Evolutionary conservation across 2,113 vertebrate genomes (phyloP), one percentile per base, ranked within the genome.

Genomic region (Balaenoptera acutorostrata): DNA sequence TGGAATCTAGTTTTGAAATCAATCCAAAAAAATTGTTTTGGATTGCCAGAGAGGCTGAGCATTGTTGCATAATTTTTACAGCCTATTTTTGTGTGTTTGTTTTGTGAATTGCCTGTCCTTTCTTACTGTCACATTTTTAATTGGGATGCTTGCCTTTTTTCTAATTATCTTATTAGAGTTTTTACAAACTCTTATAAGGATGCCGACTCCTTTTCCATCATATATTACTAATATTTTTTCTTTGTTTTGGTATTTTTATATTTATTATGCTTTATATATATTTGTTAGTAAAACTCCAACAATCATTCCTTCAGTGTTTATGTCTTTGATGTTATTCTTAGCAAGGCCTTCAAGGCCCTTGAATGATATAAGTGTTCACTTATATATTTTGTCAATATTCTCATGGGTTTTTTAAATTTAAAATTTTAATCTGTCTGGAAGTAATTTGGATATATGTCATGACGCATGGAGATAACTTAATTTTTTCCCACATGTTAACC

Each of bases 121-220:
- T 86, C 55, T 77, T 86, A 55, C 52, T 96, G 86, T 83, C 49
- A 69, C 33, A 55, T 69, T 95, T 96, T 97, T 87, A 78, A 93
- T 89, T 68, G 64, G 61, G 36, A 55, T 95, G 25, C 33, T 88
- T 86, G 59, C 59, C 29, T 78, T 77, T 96, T 94, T 61, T 11
- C 63, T 69, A 81, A 82, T 80, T 81, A 36, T 64, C 63, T 88
- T 75, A 90, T 55, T 92, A 82, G 63, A 90, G 49, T 46, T 85
- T 96, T 83, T 39, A 64, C 69, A 81, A 88, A 75, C 46, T 64
- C 25, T 74, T n/a, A 44, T 84, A 68, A 96, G 59, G 27, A 68
- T 59, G n/a, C 18, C 36, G 72, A 14, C 31, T n/a, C n/a, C 68
- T 86, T 87, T 96, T 64, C 5, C 75, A 14, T 17, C 8, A 80